Evolutionary conservation across 92 coral and sea anemone genomes (phyloP).

Genomic region (Siderastrea radians): DNA sequence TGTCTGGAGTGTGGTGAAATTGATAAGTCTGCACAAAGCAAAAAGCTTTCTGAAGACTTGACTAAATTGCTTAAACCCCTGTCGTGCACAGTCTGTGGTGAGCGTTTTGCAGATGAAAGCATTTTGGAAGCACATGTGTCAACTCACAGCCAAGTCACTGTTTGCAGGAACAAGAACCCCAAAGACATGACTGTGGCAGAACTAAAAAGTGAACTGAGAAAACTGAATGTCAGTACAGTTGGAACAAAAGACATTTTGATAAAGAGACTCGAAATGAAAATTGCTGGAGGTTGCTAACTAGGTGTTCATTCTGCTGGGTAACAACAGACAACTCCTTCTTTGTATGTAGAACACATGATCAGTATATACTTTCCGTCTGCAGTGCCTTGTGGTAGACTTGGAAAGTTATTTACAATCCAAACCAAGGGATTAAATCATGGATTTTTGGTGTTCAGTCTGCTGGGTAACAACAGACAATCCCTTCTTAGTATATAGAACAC

Average conservation of each 20-base stretch:
- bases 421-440: too few species aligned
- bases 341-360: too few species aligned
- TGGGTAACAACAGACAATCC: too few species aligned
- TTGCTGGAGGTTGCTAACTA: slow-evolving; percentile 20
- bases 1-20: slow-evolving; percentile 52
- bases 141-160: slow-evolving; percentile 1
- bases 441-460: too few species aligned
- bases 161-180: slow-evolving; percentile 22
- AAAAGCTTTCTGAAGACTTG: slow-evolving; percentile 12
- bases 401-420: too few species aligned
- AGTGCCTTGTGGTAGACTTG: too few species aligned
- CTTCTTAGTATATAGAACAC: too few species aligned
- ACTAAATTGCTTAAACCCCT: slow-evolving; percentile 32
- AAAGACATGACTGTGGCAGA: slow-evolving; percentile 21
- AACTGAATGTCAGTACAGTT: slow-evolving; percentile 27
- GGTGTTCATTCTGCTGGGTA: background rate
- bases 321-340: background rate
- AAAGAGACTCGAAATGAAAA: slow-evolving; percentile 22
- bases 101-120: slow-evolving; percentile 59
- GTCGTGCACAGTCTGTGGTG: slow-evolving; percentile 41
- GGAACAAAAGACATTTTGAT: slow-evolving; percentile 34
- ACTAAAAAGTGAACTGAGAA: slow-evolving; percentile 31
- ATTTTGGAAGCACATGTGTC: slow-evolving; percentile 30
- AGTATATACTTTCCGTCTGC: too few species aligned
- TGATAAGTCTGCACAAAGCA: slow-evolving; percentile 28